These are phyloP conservation scores for Rhopalosiphum padi DNA, from an alignment of 1,140 invertebrate genomes.

Conservation along the genomic window DNA sequence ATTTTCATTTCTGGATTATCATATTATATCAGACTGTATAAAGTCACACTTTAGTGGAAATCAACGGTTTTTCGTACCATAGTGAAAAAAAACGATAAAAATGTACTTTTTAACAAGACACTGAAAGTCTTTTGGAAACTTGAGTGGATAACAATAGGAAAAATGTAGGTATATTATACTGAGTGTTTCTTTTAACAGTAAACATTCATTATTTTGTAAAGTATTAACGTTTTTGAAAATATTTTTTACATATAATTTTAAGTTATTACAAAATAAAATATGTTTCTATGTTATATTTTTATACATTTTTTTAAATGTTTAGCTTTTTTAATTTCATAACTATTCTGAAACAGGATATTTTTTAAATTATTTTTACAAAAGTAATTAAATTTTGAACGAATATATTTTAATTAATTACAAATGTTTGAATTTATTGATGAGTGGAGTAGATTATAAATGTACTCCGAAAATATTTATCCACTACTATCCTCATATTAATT, in stretches of 20 bases:
- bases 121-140: neutral
- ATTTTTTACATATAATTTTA: neutral
- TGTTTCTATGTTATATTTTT: neutral
- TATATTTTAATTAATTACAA: too few species aligned
- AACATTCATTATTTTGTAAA: neutral
- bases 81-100: neutral
- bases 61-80: neutral
- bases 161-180: neutral
- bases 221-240: neutral
- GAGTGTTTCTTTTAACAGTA: neutral
- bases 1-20: too few species aligned
- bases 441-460: too few species aligned
- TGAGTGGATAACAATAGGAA: neutral
- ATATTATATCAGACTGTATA: too few species aligned
- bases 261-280: too few species aligned
- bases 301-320: neutral
- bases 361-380: neutral
- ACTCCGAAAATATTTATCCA: too few species aligned
- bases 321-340: neutral
- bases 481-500: too few species aligned
- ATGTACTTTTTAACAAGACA: neutral
- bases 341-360: neutral
- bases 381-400: neutral
- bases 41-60: neutral
- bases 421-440: too few species aligned